Base-by-base conservation (phyloP, 2,113 vertebrate genomes). In the Clarias batrachus region DNA sequence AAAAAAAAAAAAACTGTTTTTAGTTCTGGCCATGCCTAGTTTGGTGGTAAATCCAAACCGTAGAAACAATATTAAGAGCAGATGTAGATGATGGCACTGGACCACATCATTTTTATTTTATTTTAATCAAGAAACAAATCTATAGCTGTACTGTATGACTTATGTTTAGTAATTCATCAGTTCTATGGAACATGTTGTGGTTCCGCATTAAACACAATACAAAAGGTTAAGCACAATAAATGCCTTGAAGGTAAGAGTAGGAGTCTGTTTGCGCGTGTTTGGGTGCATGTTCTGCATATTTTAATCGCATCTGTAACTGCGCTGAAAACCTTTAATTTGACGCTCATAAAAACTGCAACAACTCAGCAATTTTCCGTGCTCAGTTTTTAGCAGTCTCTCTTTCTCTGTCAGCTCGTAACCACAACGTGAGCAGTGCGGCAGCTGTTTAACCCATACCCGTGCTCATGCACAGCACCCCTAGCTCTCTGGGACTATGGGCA, bases 391-490 rank as follows among this genome's bases (percentile, higher is more conserved):
- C 37, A 52, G 11, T 48, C 9, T 70, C 30, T 52, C 41, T 52
- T 13, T 48, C 9, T 41, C 19, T 70, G 30, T 52, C 73, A 14
- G 73, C 3, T 25, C 12, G 13, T 83, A 74, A 41, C 16, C 59
- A 27, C 66, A 17, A 17, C 70, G 11, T n/a, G 37, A 84, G n/a
- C 27, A 30, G 23, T 52, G 33, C 33, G 52, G 73, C 71, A 63
- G 71, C 23, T 76, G 25, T 77, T 76, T 62, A 27, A 52, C 57
- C 83, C 10, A 41, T 25, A 62, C 23, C 41, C 17, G 60, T 56
- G 25, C 30, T 84, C 25, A 48, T 62, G 70, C 68, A 71, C 48
- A 73, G 82, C 83, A 27, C 52, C 79, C 57, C n/a, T 9, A 57
- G 25, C 21, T 78, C 54, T 57, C 57, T 27, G 70, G 33, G 56